Base-by-base conservation (phyloP, 2,113 vertebrate species). In the Periophthalmodon schlosseri region DNA sequence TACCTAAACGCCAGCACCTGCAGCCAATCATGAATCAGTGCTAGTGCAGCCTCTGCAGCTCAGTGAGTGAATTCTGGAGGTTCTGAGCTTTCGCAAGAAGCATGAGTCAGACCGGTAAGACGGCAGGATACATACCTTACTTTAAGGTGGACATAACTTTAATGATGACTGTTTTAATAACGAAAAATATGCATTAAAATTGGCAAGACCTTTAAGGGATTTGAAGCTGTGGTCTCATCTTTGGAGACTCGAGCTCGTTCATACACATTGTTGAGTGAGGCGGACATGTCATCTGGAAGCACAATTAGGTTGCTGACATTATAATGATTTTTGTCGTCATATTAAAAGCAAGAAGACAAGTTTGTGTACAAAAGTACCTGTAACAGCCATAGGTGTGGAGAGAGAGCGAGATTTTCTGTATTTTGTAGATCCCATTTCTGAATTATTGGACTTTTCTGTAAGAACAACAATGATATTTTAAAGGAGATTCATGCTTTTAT, bases 321-420 rank as follows among this genome's bases (percentile, higher is more conserved):
- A 36, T 3, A 18, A 16, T 50, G 8, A 9, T 54, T 46, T 52
- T 23, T 6, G 1, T 16, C 2, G 18, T 54, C 1, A 3, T 2
- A n/a, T 12, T 11, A 44, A 14, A 66, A 21, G 8, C 54, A 57
- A 57, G 54, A 57, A 57, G 6, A n/a, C 18, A 57, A 57, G 8
- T 57, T 1, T 20, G 7, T 18, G 3, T 36, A 36, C 15, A 65
- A 9, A 65, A 36, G 6, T 81, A 87, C 84, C 80, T 70, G 77
- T 94, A 10, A 76, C 56, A 65, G 68, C 94, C 36, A 79, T 1
- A 0, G 94, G 93, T 0, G 82, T 92, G 23, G 95, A 92, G 14
- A 66, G 78, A 7, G 94, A 94, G 52, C 91, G 87, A 56, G 93
- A 90, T 44, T 93, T 95, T 65, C 80, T 94, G 84, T 90, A 92